Percentiles rank a stretch among this genome's conserved stretches.
These are phyloP conservation scores for Cathartes aura DNA, from an alignment of 2,113 vertebrate species.

Conservation along the genomic window DNA sequence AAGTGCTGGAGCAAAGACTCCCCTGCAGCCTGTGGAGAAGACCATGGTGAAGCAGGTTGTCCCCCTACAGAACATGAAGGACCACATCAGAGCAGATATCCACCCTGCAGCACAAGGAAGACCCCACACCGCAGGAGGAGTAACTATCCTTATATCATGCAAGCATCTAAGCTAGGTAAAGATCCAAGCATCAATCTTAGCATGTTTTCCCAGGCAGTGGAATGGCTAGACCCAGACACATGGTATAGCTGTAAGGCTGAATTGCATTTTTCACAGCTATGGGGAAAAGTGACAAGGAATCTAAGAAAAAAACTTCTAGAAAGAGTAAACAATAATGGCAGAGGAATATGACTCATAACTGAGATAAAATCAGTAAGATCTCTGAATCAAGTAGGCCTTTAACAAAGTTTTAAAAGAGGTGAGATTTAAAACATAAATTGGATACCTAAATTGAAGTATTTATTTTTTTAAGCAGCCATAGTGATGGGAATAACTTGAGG, in stretches of 20 bases:
- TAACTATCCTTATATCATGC: not conserved
- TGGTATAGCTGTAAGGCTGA: not conserved
- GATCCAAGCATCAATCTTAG: fast-evolving
- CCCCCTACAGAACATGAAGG: not conserved
- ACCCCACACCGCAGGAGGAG: not conserved
- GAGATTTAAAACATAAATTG: not conserved
- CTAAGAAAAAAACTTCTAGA: not conserved
- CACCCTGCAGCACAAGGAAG: not conserved
- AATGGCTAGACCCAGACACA: not conserved
- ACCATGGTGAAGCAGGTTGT: not conserved
- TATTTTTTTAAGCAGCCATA: not conserved
- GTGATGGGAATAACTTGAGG: not conserved
- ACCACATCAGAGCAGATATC: fast-evolving
- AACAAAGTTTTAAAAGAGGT: not conserved
- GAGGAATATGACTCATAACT: not conserved
- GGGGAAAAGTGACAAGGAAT: not conserved
- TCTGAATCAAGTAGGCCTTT: not conserved
- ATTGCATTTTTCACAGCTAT: not conserved
- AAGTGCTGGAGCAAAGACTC: not conserved
- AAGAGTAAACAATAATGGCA: not conserved
- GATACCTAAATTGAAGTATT: not conserved
- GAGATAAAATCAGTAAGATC: not conserved
- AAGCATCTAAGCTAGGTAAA: not conserved
- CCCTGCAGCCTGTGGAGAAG: not conserved
- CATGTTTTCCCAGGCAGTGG: not conserved